phyloP scores from a whole-genome alignment of 2,888 invertebrate species.

The Leuctra nigra region DNA sequence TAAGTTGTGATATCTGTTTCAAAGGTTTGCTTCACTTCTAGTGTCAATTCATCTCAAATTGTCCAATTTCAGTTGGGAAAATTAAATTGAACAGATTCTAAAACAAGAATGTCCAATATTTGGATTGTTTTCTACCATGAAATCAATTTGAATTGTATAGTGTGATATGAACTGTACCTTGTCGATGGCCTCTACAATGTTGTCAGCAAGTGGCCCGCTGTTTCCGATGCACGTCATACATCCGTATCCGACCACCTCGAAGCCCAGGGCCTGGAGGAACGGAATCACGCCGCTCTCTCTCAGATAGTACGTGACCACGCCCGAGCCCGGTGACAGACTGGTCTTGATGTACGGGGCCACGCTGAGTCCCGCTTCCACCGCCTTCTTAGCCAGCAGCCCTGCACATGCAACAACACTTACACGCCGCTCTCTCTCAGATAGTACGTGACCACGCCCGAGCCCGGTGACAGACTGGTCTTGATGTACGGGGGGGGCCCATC shows the following conservation, averaged over 20 bases:
- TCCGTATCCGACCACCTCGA: conserved; percentile 95
- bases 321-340: conserved; percentile 91
- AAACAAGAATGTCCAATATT: too few species aligned
- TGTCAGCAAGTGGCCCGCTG: conserved; percentile 89
- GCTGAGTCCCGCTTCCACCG: conserved; percentile 80
- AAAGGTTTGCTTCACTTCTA: too few species aligned
- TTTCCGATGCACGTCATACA: conserved; percentile 99
- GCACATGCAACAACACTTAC: conserved; percentile 17
- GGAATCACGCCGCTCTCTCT: conserved; percentile 89
- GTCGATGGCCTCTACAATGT: conserved; percentile 87
- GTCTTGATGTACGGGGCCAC: conserved; percentile 96
- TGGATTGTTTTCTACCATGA: too few species aligned
- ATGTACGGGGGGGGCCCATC: conserved; percentile 94
- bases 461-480: conserved; percentile 95
- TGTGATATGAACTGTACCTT: too few species aligned
- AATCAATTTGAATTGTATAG: too few species aligned
- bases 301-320: conserved; percentile 88
- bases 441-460: conserved; percentile 91
- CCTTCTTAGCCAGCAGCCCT: conserved; percentile 88
- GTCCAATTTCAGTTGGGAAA: too few species aligned
- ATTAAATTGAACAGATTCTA: too few species aligned
- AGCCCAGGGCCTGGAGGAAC: conserved; percentile 78
- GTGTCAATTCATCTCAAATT: too few species aligned
- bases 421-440: conserved; percentile 88
- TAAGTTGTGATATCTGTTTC: too few species aligned